Evolutionary conservation across 2,888 invertebrate genomes (phyloP).

Genomic region (Griposia aprilina): DNA sequence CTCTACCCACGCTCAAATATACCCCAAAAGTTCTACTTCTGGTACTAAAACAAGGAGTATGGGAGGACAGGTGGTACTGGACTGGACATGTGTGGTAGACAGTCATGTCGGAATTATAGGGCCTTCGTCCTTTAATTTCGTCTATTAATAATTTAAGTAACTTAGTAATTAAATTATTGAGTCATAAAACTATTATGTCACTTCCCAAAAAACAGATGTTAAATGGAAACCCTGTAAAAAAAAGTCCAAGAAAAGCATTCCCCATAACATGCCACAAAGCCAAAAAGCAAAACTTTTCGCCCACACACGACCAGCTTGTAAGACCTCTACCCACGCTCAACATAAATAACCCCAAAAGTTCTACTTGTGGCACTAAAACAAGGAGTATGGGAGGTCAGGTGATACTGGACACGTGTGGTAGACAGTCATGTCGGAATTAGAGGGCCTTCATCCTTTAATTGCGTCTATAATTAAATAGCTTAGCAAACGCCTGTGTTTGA

Average conservation of each 20-base stretch:
- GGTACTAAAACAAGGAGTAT: conserved; percentile 20
- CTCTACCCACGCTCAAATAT: neutral
- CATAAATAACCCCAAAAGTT: neutral
- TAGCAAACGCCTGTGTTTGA: conserved; percentile 68
- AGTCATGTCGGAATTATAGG: conserved; percentile 70
- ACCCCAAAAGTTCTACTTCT: neutral
- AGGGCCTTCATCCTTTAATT: conserved; percentile 76
- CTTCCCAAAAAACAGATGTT: neutral
- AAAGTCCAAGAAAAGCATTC: conserved; percentile 20
- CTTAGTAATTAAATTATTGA: conserved; percentile 57
- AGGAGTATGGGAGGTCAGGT: conserved; percentile 25
- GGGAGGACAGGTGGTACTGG: conserved; percentile 53
- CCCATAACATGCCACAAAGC: conserved; percentile 31
- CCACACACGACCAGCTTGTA: conserved; percentile 20
- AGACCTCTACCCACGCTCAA: conserved; percentile 5
- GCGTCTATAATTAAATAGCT: conserved; percentile 82
- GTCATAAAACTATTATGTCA: neutral
- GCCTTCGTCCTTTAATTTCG: conserved; percentile 76
- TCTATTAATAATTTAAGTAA: conserved; percentile 79
- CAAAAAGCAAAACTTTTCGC: conserved; percentile 43
- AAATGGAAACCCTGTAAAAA: conserved; percentile 18
- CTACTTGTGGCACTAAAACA: neutral
- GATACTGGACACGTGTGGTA: conserved; percentile 61
- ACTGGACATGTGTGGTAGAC: conserved; percentile 65
- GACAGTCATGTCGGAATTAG: conserved; percentile 71